These are phyloP conservation scores for Troglohyphantes excavatus DNA, from an alignment of 2,888 invertebrate species.

Conservation along the genomic window DNA sequence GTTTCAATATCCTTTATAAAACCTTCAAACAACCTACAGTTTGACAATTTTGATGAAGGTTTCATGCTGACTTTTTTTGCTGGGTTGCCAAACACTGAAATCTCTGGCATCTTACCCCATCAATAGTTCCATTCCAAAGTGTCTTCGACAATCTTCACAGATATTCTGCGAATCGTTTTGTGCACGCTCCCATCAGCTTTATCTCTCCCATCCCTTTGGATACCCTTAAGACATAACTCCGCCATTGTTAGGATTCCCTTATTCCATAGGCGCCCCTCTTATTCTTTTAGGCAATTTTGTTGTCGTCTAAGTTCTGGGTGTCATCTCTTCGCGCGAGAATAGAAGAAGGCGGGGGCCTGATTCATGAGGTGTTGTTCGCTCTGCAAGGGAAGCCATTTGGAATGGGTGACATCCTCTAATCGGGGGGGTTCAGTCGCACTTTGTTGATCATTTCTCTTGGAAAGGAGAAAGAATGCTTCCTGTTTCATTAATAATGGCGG, in stretches of 20 bases:
- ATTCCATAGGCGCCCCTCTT: not conserved
- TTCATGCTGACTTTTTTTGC: too few species aligned
- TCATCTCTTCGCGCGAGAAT: not conserved
- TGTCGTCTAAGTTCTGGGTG: constrained; percentile 2
- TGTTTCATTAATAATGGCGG: constrained; percentile 8
- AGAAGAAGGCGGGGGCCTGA: not conserved
- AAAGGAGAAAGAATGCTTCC: too few species aligned
- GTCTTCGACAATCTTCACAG: too few species aligned
- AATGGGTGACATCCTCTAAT: not conserved
- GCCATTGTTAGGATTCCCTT: constrained; percentile 2
- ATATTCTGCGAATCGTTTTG: too few species aligned
- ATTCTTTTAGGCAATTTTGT: constrained; percentile 18
- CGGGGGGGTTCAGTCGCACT: not conserved
- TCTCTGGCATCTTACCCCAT: too few species aligned
- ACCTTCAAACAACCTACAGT: too few species aligned
- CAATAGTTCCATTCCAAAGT: too few species aligned
- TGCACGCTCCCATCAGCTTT: too few species aligned
- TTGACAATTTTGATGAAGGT: too few species aligned
- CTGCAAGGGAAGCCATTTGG: not conserved
- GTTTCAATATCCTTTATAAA: too few species aligned
- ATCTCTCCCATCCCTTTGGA: not conserved
- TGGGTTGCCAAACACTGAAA: too few species aligned
- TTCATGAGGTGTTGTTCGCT: constrained; percentile 15
- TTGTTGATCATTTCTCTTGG: constrained; percentile 13
- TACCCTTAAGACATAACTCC: constrained; percentile 27